phyloP scores from a whole-genome alignment of 2,888 invertebrate genomes.

The Eupithecia abbreviata region DNA sequence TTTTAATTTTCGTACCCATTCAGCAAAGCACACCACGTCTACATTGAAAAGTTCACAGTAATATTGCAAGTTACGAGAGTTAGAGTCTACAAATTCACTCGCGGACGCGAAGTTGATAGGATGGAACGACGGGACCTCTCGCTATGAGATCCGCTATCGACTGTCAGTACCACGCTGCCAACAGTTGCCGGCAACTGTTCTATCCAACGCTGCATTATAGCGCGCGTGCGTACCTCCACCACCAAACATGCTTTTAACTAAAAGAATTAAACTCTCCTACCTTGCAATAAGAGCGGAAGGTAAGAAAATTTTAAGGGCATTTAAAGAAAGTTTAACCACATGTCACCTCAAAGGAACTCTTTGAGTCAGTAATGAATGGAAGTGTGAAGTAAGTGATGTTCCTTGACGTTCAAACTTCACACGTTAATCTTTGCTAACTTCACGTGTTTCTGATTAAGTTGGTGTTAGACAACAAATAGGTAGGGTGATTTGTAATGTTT shows the following conservation, averaged over 20 bases:
- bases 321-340: slow-evolving; percentile 70
- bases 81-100: slow-evolving; percentile 39
- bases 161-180: slow-evolving; percentile 61
- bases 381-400: slow-evolving; percentile 53
- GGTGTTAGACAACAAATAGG: slow-evolving; percentile 23
- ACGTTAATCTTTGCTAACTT: slow-evolving; percentile 30
- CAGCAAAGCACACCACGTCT: slow-evolving; percentile 49
- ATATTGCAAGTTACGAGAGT: slow-evolving; percentile 25
- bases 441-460: slow-evolving; percentile 38
- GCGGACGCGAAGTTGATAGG: slow-evolving; percentile 30
- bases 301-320: slow-evolving; percentile 48
- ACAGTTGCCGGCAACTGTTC: slow-evolving; percentile 58
- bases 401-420: slow-evolving; percentile 32
- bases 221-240: slow-evolving; percentile 75
- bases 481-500: background rate
- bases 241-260: slow-evolving; percentile 50
- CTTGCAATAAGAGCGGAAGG: slow-evolving; percentile 19
- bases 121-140: slow-evolving; percentile 55
- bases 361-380: slow-evolving; percentile 60
- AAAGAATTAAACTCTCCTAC: slow-evolving; percentile 51
- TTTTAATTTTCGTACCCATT: slow-evolving; percentile 45
- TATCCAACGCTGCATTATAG: slow-evolving; percentile 70
- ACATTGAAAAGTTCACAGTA: slow-evolving; percentile 44
- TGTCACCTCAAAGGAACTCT: slow-evolving; percentile 61
- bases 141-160: slow-evolving; percentile 65